Evolutionary conservation across 2,797 vertebrate species (phyloP).

Genomic region (Synaphobranchus kaupii): DNA sequence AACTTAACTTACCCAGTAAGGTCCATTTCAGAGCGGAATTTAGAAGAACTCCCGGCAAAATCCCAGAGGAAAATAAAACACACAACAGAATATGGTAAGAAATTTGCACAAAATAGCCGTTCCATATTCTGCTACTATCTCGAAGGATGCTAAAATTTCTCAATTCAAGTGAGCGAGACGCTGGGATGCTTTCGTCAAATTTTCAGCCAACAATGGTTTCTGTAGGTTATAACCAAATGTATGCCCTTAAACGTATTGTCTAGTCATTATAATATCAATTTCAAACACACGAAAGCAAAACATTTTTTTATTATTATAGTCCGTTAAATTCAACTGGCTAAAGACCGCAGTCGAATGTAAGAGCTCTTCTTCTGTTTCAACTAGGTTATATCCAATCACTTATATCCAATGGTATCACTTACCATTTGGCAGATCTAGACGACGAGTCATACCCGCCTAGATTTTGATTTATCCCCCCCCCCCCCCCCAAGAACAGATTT

Average conservation of each 20-base stretch:
- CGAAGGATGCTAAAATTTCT: background rate
- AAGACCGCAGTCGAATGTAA: background rate
- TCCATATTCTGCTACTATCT: slow-evolving; percentile 58
- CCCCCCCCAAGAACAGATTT: slow-evolving; percentile 44
- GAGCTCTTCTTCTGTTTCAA: slow-evolving; percentile 43
- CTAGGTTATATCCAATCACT: slow-evolving; percentile 59
- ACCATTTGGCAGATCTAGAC: slow-evolving; percentile 58
- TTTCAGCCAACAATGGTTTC: slow-evolving; percentile 47
- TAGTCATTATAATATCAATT: background rate
- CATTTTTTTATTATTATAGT: background rate
- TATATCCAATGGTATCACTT: background rate
- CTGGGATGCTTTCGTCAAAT: slow-evolving; percentile 42
- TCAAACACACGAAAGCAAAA: background rate
- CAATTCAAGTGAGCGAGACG: slow-evolving; percentile 19
- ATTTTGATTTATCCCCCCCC: slow-evolving; percentile 23
- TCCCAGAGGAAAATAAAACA: slow-evolving; percentile 66
- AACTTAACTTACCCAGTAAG: slow-evolving; percentile 58
- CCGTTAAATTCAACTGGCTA: background rate
- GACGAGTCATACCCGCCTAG: slow-evolving; percentile 51
- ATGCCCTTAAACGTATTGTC: background rate
- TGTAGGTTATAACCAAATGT: background rate
- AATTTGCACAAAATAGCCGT: slow-evolving; percentile 61
- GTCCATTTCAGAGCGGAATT: slow-evolving; percentile 61
- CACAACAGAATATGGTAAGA: slow-evolving; percentile 63
- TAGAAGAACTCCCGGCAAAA: slow-evolving; percentile 63